Conservation (phyloP, 23 tunicate genomes). For the Pegea sp. region DNA sequence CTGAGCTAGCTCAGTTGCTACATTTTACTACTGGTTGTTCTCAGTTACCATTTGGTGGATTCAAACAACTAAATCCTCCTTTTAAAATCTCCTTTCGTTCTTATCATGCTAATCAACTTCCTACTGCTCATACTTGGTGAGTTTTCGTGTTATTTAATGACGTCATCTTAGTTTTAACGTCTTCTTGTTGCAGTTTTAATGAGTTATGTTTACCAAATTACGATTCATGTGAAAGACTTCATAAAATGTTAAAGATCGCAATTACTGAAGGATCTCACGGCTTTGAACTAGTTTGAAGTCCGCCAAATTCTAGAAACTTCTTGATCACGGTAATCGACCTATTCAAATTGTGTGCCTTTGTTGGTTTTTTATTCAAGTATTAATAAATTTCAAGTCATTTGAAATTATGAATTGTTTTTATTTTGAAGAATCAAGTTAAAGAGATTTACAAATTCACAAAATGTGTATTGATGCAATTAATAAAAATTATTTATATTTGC, state of each 20-base stretch:
- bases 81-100: constrained; percentile 20
- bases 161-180: not conserved
- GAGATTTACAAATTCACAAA: too few relatives aligned
- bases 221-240: constrained; percentile 67
- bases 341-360: too few relatives aligned
- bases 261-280: constrained; percentile 81
- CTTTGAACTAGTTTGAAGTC: too few relatives aligned
- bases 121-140: constrained; percentile 88
- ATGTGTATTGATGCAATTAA: too few relatives aligned
- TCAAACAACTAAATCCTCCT: constrained; percentile 43
- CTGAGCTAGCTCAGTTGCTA: constrained; percentile 62
- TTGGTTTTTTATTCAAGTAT: too few relatives aligned
- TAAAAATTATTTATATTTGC: constrained; percentile 38
- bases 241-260: constrained; percentile 49
- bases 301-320: too few relatives aligned
- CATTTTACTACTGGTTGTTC: constrained; percentile 93
- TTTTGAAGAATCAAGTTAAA: too few relatives aligned
- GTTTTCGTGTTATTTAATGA: constrained; percentile 1
- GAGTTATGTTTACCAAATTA: constrained; percentile 59
- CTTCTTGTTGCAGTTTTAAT: constrained; percentile 31
- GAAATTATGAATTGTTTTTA: too few relatives aligned
- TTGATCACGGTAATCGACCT: too few relatives aligned
- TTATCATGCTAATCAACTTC: constrained; percentile 20
- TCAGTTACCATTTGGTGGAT: constrained; percentile 87
- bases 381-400: too few relatives aligned